A percentile compares a stretch with the other conserved stretches of the same genome.
These are phyloP conservation scores for Pituophis catenifer DNA, from an alignment of 2,113 vertebrate genomes.

Conservation along the genomic window DNA sequence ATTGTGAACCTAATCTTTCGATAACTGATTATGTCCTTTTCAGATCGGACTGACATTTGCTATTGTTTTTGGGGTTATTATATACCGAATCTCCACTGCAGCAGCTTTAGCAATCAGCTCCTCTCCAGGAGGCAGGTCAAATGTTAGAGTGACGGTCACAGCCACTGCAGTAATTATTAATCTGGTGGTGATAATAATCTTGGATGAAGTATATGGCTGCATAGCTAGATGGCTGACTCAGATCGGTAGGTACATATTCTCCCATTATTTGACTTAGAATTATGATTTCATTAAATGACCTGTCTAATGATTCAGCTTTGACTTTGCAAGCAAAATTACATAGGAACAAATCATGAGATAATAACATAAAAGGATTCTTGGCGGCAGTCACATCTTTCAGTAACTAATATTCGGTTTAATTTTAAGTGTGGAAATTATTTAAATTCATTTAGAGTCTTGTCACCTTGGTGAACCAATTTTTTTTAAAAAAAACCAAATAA, in stretches of 20 bases:
- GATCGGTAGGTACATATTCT: constrained; percentile 73
- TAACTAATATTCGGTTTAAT: background rate
- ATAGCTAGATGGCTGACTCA: constrained; percentile 89
- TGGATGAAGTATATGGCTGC: constrained; percentile 90
- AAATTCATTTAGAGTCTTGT: background rate
- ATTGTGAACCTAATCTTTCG: background rate
- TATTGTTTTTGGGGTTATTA: constrained; percentile 92
- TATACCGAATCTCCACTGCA: constrained; percentile 93
- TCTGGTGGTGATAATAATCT: constrained; percentile 92
- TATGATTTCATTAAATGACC: accelerated
- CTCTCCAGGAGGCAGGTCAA: constrained; percentile 77
- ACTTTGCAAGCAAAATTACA: background rate
- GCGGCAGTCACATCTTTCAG: background rate
- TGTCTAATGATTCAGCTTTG: accelerated
- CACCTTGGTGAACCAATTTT: background rate
- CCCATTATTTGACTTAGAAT: accelerated
- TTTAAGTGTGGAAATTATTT: background rate
- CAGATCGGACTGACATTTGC: constrained; percentile 86
- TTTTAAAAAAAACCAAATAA: background rate
- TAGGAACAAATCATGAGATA: background rate
- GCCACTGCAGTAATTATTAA: constrained; percentile 94
- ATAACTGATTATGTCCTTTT: background rate
- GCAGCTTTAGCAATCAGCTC: constrained; percentile 87
- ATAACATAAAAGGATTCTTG: background rate
- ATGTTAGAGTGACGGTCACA: constrained; percentile 89